phyloP scores from a whole-genome alignment of 2,113 vertebrate genomes.

The Pygoscelis adeliae region DNA sequence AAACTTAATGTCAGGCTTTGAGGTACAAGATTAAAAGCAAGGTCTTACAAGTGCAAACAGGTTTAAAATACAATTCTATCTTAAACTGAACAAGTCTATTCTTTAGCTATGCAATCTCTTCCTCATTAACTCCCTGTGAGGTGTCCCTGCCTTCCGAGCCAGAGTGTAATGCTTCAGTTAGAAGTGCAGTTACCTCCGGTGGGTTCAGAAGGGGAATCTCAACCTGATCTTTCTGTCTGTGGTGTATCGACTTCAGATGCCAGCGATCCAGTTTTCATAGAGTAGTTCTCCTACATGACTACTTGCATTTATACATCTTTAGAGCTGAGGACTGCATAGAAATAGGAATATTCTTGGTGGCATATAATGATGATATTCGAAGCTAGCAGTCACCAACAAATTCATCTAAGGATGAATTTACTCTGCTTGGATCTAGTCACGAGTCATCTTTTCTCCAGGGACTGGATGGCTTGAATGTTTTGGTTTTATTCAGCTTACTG shows the following conservation, averaged over 20 bases:
- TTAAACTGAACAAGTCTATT: background rate
- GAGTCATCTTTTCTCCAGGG: background rate
- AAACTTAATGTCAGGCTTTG: background rate
- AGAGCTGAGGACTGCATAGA: background rate
- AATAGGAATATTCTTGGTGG: background rate
- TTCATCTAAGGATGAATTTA: background rate
- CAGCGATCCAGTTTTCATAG: background rate
- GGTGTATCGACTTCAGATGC: background rate
- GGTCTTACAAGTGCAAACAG: background rate
- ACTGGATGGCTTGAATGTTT: background rate
- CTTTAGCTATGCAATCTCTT: background rate
- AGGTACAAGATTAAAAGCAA: background rate
- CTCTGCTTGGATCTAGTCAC: background rate
- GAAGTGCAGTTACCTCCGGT: background rate
- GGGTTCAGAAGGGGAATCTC: background rate
- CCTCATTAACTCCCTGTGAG: background rate
- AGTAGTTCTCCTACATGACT: background rate
- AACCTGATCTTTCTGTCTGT: background rate
- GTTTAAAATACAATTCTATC: background rate
- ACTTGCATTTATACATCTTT: background rate
- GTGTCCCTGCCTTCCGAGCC: background rate
- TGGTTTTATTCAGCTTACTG: background rate
- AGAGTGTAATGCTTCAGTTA: background rate
- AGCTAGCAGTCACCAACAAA: background rate
- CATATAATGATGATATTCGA: background rate